Evolutionary conservation across 92 coral and sea anemone species (phyloP).

Genomic region (Nematostella vectensis): DNA sequence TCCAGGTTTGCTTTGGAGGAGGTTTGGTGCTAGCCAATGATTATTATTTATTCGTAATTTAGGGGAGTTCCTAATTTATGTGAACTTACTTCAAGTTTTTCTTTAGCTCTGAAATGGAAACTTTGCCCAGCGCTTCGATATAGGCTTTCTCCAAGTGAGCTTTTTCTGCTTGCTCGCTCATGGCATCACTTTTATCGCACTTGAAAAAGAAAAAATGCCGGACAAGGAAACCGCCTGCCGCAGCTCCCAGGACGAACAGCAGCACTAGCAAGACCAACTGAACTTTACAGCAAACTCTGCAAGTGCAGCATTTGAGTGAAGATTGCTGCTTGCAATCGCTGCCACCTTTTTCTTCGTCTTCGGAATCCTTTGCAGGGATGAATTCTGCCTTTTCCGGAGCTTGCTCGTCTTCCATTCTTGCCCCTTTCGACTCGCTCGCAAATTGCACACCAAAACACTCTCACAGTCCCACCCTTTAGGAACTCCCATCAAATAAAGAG

Average conservation of each 20-base stretch:
- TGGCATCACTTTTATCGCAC: slow-evolving; percentile 1
- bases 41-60: not conserved
- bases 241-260: slow-evolving; percentile 16
- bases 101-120: slow-evolving; percentile 16
- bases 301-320: slow-evolving; percentile 7
- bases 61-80: not conserved
- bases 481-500: no score
- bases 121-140: slow-evolving; percentile 6
- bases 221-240: slow-evolving; percentile 21
- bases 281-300: slow-evolving; percentile 6
- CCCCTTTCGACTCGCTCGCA: not conserved
- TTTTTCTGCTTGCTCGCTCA: not conserved
- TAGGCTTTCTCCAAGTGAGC: slow-evolving; percentile 5
- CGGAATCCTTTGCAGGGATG: slow-evolving; percentile 15
- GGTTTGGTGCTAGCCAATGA: not conserved
- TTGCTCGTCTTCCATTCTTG: slow-evolving; percentile 9
- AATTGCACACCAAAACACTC: not conserved
- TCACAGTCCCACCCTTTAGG: not conserved
- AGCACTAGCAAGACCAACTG: slow-evolving; percentile 8
- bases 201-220: slow-evolving; percentile 6
- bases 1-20: not conserved
- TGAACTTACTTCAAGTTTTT: slow-evolving; percentile 14
- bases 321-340: not conserved
- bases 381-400: slow-evolving; percentile 17
- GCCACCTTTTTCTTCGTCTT: slow-evolving; percentile 6